Conservation (phyloP, 1,140 invertebrate species). For the Neodiprion virginianus region DNA sequence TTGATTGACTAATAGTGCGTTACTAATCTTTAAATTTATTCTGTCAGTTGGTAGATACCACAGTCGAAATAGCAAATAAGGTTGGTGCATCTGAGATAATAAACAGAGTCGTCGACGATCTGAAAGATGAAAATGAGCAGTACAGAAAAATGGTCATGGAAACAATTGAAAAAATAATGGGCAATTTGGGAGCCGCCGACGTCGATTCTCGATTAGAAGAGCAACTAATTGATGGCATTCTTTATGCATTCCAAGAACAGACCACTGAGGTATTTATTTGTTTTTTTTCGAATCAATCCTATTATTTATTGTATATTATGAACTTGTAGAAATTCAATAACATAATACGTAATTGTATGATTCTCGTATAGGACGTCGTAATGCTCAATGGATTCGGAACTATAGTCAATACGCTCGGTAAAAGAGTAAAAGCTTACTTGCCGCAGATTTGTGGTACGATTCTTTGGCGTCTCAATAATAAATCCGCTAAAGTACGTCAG, state of each 20-base stretch:
- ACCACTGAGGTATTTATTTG: slow-evolving; percentile 83
- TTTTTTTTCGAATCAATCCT: slow-evolving; percentile 17
- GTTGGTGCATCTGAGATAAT: slow-evolving; percentile 99
- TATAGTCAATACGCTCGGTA: slow-evolving; percentile 97
- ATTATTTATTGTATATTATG: too few relatives aligned
- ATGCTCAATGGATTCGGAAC: slow-evolving; percentile 99
- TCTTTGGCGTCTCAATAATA: slow-evolving; percentile 98
- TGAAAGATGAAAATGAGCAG: slow-evolving; percentile 99
- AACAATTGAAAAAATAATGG: slow-evolving; percentile 99
- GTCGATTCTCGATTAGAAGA: slow-evolving; percentile 98
- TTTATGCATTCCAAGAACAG: slow-evolving; percentile 99
- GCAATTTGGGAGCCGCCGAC: slow-evolving; percentile 95
- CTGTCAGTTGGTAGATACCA: slow-evolving; percentile 92
- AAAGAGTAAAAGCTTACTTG: slow-evolving; percentile 96
- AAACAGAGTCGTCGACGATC: slow-evolving; percentile 96
- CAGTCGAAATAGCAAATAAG: slow-evolving; percentile 99
- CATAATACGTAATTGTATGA: too few relatives aligned
- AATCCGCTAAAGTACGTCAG: slow-evolving; percentile 98
- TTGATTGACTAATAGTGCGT: too few relatives aligned
- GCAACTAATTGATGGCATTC: slow-evolving; percentile 98
- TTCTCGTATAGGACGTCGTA: slow-evolving; percentile 85
- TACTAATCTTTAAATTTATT: slow-evolving; percentile 24
- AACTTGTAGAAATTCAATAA: too few relatives aligned
- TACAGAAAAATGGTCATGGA: slow-evolving; percentile 99
- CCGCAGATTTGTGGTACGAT: slow-evolving; percentile 99